Evolutionary conservation across 2,797 vertebrate species (phyloP).

Genomic region (Pitangus sulphuratus): DNA sequence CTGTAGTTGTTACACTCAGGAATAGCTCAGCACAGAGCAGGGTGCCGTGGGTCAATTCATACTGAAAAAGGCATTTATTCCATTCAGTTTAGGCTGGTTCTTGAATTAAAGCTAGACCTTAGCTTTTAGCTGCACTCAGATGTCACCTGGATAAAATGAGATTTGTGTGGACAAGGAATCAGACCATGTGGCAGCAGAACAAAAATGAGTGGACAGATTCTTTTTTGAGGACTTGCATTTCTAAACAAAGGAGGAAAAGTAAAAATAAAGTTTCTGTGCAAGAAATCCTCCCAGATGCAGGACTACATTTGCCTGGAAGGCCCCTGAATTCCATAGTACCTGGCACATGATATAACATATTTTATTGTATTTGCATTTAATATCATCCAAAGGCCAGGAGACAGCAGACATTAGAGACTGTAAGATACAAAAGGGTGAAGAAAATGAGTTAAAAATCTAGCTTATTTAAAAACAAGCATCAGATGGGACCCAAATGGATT

Average conservation of each 20-base stretch:
- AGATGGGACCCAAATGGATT: neutral
- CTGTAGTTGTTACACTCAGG: accelerated
- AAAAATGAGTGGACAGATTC: neutral
- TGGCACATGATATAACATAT: neutral
- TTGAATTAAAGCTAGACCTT: neutral
- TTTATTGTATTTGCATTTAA: neutral
- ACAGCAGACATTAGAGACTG: neutral
- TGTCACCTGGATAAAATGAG: neutral
- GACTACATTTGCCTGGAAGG: neutral
- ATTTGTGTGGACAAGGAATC: neutral
- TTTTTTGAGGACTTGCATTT: neutral
- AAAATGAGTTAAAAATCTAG: neutral
- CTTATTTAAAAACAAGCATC: neutral
- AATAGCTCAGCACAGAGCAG: neutral
- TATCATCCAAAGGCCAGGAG: neutral
- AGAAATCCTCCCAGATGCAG: neutral
- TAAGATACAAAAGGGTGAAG: neutral
- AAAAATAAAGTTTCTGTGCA: neutral
- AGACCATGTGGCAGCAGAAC: accelerated
- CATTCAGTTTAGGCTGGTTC: neutral
- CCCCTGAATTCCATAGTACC: neutral
- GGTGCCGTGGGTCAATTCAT: accelerated
- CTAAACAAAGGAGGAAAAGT: neutral
- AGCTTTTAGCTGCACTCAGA: neutral
- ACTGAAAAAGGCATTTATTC: neutral